phyloP scores from a whole-genome alignment of 2,888 invertebrate species.

The Choristoneura rosaceana region DNA sequence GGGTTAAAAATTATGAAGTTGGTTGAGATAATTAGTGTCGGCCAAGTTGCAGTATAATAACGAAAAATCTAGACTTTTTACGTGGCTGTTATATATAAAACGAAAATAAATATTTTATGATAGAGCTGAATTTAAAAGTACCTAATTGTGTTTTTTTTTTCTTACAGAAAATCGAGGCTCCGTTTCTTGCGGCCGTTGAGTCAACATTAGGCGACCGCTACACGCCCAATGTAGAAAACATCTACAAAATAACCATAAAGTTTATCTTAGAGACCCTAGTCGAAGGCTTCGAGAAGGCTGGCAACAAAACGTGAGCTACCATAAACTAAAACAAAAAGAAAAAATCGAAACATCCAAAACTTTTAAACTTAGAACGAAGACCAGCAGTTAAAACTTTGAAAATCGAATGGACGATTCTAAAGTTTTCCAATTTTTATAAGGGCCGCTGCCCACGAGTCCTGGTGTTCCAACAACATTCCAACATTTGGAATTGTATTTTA shows the following conservation, averaged over 20 bases:
- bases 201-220: conserved; percentile 94
- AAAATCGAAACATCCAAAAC: conserved; percentile 41
- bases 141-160: conserved; percentile 48
- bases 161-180: conserved; percentile 95
- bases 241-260: conserved; percentile 95
- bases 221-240: conserved; percentile 95
- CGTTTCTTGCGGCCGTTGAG: conserved; percentile 94
- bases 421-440: conserved; percentile 43
- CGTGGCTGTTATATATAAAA: not conserved
- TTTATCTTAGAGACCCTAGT: conserved; percentile 95
- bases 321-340: conserved; percentile 24
- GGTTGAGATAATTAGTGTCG: too few relatives aligned
- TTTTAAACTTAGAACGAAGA: conserved; percentile 23
- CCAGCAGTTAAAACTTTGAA: conserved; percentile 44
- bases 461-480: conserved; percentile 38
- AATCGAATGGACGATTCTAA: conserved; percentile 48
- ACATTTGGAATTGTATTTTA: conserved; percentile 40
- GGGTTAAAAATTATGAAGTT: too few relatives aligned
- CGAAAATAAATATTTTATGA: not conserved
- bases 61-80: too few relatives aligned
- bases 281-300: conserved; percentile 89
- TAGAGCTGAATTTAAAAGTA: not conserved
- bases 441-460: conserved; percentile 13
- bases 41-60: too few relatives aligned
- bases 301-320: conserved; percentile 68